A percentile compares a stretch with the other conserved stretches of the same genome.
These are phyloP conservation scores for Gobio occitaniae DNA, from an alignment of 2,797 vertebrate genomes.

Conservation along the genomic window DNA sequence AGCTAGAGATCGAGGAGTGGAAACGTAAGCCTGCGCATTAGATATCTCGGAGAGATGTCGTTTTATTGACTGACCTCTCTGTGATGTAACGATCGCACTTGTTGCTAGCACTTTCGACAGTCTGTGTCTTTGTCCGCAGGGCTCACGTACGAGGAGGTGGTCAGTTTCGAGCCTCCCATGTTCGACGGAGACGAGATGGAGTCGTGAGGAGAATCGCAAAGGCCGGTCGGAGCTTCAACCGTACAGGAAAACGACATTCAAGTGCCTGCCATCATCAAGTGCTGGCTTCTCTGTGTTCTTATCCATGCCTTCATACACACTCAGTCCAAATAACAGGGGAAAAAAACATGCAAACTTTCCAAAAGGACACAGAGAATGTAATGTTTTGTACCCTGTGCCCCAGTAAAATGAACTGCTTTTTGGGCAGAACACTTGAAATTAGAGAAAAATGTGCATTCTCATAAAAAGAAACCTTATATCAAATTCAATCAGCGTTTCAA, in stretches of 20 bases:
- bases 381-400: conserved; percentile 35
- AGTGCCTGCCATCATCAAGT: conserved; percentile 90
- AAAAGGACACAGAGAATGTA: conserved; percentile 52
- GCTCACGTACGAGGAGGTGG: conserved; percentile 92
- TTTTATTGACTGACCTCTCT: neutral
- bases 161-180: conserved; percentile 90
- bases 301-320: conserved; percentile 1
- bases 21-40: conserved; percentile 84
- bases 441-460: conserved; percentile 19
- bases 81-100: neutral
- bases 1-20: conserved; percentile 97
- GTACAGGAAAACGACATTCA: conserved; percentile 64
- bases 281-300: conserved; percentile 69
- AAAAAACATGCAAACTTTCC: conserved; percentile 7
- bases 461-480: neutral
- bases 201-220: conserved; percentile 79
- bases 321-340: conserved; percentile 46
- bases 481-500: neutral
- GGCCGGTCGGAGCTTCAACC: conserved; percentile 55
- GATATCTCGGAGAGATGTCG: neutral
- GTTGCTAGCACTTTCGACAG: neutral
- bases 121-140: conserved; percentile 70
- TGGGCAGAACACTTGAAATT: neutral
- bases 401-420: neutral
- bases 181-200: conserved; percentile 96